These are phyloP conservation scores for Pogonomyrmex barbatus DNA, from an alignment of 1,140 invertebrate genomes.

Conservation along the genomic window DNA sequence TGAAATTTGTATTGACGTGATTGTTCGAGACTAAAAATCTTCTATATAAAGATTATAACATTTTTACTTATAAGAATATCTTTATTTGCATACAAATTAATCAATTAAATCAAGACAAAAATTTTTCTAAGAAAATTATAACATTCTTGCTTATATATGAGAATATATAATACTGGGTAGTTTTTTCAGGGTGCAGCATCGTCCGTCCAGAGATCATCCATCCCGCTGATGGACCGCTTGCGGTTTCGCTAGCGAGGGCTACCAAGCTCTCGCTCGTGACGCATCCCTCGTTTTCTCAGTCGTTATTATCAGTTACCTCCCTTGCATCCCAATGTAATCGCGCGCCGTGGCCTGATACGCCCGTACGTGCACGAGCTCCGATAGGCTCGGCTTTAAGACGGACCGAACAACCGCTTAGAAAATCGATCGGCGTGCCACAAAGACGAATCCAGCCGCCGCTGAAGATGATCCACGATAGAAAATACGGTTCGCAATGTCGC, in stretches of 20 bases:
- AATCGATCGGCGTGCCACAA: background rate
- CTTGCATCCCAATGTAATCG: constrained; percentile 71
- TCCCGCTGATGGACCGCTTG: constrained; percentile 66
- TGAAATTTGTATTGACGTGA: too few relatives aligned
- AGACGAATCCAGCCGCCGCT: background rate
- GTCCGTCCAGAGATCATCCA: constrained; percentile 7
- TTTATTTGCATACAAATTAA: too few relatives aligned
- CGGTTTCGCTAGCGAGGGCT: constrained; percentile 78
- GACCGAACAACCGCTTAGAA: background rate
- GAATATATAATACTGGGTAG: too few relatives aligned
- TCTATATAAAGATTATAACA: too few relatives aligned
- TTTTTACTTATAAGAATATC: too few relatives aligned
- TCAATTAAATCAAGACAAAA: too few relatives aligned
- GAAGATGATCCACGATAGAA: constrained; percentile 3
- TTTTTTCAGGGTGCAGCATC: constrained; percentile 58
- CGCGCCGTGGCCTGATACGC: background rate
- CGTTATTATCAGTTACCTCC: constrained; percentile 70
- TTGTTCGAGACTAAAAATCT: too few relatives aligned
- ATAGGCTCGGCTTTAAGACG: constrained; percentile 15
- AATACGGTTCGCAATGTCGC: background rate
- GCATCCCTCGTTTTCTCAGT: constrained; percentile 41
- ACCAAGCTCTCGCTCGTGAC: constrained; percentile 70
- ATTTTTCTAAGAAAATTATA: too few relatives aligned
- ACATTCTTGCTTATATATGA: too few relatives aligned
- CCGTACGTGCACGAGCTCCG: background rate